Evolutionary conservation across 2,888 invertebrate genomes (phyloP).

Genomic region (Dioctria rufipes): DNA sequence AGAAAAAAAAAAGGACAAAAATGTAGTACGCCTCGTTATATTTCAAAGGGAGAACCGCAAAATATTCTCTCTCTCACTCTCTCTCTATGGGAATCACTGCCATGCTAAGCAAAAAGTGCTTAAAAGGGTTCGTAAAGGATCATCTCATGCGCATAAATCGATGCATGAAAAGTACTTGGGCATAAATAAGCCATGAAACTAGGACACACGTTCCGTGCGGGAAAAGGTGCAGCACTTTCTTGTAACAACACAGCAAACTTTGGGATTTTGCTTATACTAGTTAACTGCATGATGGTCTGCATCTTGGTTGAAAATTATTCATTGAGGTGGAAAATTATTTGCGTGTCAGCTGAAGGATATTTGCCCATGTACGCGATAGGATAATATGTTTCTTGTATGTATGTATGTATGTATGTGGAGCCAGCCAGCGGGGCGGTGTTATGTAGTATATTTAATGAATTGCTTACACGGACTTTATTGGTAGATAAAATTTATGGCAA

Average conservation of each 20-base stretch:
- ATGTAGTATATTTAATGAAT: not conserved
- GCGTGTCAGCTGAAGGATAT: slow-evolving; percentile 42
- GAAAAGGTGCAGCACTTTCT: slow-evolving; percentile 16
- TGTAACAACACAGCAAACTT: not conserved
- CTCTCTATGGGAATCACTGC: slow-evolving; percentile 11
- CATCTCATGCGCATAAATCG: slow-evolving; percentile 50
- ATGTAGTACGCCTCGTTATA: slow-evolving; percentile 3
- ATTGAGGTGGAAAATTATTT: slow-evolving; percentile 13
- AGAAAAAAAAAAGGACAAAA: not conserved
- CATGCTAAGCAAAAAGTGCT: slow-evolving; percentile 10
- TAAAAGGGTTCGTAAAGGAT: slow-evolving; percentile 32
- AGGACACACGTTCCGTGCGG: slow-evolving; percentile 37
- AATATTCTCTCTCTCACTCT: not conserved
- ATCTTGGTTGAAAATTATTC: slow-evolving; percentile 41
- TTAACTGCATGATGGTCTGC: slow-evolving; percentile 25
- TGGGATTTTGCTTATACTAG: not conserved
- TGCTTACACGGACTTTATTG: not conserved
- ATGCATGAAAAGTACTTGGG: slow-evolving; percentile 46
- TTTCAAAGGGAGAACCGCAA: not conserved
- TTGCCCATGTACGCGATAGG: slow-evolving; percentile 1
- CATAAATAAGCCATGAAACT: slow-evolving; percentile 46
- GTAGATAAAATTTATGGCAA: no score
- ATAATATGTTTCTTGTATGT: not conserved
- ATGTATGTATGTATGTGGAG: not conserved
- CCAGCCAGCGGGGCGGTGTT: not conserved